Base-by-base conservation (phyloP, 2,888 invertebrate species). In the Willowsia nigromaculata region DNA sequence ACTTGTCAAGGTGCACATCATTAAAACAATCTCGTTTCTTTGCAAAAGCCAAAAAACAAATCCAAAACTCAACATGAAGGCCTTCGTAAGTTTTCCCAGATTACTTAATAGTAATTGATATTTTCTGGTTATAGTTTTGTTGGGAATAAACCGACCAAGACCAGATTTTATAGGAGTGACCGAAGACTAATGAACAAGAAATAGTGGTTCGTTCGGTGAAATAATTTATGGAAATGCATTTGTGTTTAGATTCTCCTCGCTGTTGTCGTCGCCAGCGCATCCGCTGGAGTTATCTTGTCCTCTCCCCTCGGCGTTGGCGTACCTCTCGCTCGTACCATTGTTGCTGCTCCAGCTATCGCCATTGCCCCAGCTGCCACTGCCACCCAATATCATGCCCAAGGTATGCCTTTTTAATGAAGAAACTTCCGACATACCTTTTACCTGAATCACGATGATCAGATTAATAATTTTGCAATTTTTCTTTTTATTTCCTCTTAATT, bases 311-410 rank as follows among this genome's bases (percentile, higher is more conserved):
- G 43, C 30, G 30, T 76, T 27, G 59, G 62, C 0, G 56, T 65
- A 1, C 68, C 71, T 33, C 1, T 76, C 37, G 27, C 76, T n/a
- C 43, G 50, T 27, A 50, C 47, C 18, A 47, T 43, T 65, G 92
- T 80, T 89, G 91, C 89, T 91, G 91, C 80, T 91, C 90, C 25
- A 81, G 92, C 76, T 6, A 56, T 62, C 15, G 40, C 80, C 3
- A 65, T 78, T 47, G 91, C 92, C 84, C 90, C 91, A 76, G 91
- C 90, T n/a, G 85, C 91, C 43, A 88, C 90, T 68, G 89, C 92
- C 65, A 89, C 85, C 90, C 93, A 93, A 91, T 95, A 95, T 93
- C 95, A 95, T 93, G 94, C 95, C 68, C 96, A 96, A 94, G 50
- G 50, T 50, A 50, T 6, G 5, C 37, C 37, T 4, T 37, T 37